A percentile compares a stretch with the other conserved stretches of the same genome.
Conservation (phyloP, 2,888 invertebrate genomes). For the Tiliacea citrago region DNA sequence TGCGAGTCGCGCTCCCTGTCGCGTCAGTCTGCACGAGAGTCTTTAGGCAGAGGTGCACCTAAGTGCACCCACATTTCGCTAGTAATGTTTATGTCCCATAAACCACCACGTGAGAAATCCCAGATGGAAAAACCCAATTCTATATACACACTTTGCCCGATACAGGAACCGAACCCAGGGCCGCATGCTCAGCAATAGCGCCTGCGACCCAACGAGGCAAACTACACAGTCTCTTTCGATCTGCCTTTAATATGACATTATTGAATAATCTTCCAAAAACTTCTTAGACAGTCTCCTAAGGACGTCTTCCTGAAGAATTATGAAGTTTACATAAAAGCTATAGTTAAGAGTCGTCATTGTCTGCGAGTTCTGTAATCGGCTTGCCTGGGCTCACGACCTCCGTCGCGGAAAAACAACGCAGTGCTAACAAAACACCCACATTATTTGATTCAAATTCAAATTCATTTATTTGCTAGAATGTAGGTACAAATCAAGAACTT, state of each 20-base stretch:
- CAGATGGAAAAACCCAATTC: neutral
- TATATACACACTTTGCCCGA: neutral
- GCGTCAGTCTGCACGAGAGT: no score
- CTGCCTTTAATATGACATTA: no score
- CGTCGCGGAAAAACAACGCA: neutral
- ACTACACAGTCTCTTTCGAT: neutral
- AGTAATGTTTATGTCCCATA: no score
- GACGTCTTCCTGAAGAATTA: neutral
- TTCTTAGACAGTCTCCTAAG: neutral
- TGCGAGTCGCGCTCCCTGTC: no score
- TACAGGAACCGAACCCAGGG: neutral
- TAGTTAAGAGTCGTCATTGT: neutral
- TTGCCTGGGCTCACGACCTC: neutral
- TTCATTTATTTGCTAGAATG: no score
- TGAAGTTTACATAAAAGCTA: neutral
- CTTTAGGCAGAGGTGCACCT: neutral
- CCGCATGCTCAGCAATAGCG: no score
- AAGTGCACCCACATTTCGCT: neutral
- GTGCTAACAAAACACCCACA: conserved; percentile 27
- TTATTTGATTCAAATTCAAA: neutral
- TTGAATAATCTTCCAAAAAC: neutral
- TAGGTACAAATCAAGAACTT: no score
- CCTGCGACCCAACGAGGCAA: neutral
- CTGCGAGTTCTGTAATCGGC: neutral
- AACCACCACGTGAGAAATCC: neutral